Evolutionary conservation across 2,797 vertebrate species (phyloP), one percentile per base, ranked within the genome.

Genomic region (Pipistrellus pipistrellus): DNA sequence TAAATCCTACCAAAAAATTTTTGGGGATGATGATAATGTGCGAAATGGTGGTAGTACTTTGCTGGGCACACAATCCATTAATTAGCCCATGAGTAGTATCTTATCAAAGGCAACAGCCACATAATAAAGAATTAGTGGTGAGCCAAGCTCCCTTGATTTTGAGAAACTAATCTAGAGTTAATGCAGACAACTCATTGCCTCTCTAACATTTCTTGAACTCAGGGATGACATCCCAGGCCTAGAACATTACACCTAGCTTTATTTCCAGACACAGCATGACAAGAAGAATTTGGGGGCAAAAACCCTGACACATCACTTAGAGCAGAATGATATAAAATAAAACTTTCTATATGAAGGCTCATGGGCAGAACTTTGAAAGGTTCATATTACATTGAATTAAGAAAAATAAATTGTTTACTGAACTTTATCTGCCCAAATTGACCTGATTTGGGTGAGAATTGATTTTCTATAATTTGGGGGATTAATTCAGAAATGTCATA

Each of bases 361-460:
- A 78, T 51, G 27, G 91, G 57, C 27, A 87, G 12, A 81, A 84
- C 17, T 72, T 85, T 57, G 23, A 90, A 89, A 25, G 20, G 30
- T 62, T 72, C 57, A 44, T 73, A 53, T 66, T 75, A 69, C 27
- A 80, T 15, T 13, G 0, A 0, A 17, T 23, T 0, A 81, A 51
- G 2, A 68, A 4, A 68, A 0, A 8, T 53, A 57, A n/a, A n/a
- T n/a, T n/a, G 44, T 30, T 68, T 78, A 35, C 62, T 82, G 0
- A 35, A 76, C 1, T 83, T 87, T 38, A 44, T 27, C 35, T 93
- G 7, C 23, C 23, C 0, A 14, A 81, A 46, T 73, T 84, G 69
- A 90, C 25, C 46, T 85, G 48, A 92, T 88, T 9, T 95, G 81
- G 68, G 87, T 81, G 53, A 69, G 11, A 86, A 77, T 51, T 92